phyloP scores from a whole-genome alignment of 2,888 invertebrate species.

The Drosophila pegasa region DNA sequence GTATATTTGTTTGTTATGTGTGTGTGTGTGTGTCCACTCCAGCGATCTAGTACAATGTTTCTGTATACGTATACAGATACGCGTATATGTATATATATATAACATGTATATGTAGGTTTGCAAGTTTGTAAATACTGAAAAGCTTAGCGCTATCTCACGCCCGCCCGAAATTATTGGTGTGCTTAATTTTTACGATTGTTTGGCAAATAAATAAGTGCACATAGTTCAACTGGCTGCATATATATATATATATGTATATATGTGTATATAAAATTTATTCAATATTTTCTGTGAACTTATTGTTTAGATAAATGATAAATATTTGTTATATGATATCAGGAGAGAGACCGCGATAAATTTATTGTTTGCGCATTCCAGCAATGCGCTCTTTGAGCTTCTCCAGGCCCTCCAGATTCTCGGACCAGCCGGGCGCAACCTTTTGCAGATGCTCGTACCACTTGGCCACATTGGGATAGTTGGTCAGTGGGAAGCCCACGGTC shows the following conservation, averaged over 20 bases:
- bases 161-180: background rate
- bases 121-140: background rate
- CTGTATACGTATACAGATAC: background rate
- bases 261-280: background rate
- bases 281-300: conserved; percentile 3
- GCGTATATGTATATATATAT: background rate
- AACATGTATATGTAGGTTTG: background rate
- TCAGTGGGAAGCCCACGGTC: conserved; percentile 88
- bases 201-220: conserved; percentile 3
- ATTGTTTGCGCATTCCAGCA: conserved; percentile 69
- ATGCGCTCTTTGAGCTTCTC: conserved; percentile 85
- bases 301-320: background rate
- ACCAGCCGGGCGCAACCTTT: conserved; percentile 87
- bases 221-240: background rate
- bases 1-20: background rate
- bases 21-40: too few relatives aligned
- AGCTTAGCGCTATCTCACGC: conserved; percentile 1
- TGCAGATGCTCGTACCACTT: conserved; percentile 88
- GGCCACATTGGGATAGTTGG: conserved; percentile 88
- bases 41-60: background rate
- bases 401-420: conserved; percentile 86
- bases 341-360: background rate
- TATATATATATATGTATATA: background rate
- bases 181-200: background rate
- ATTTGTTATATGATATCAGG: background rate